These are phyloP conservation scores for Pyralis farinalis DNA, from an alignment of 2,888 invertebrate species.

Conservation along the genomic window DNA sequence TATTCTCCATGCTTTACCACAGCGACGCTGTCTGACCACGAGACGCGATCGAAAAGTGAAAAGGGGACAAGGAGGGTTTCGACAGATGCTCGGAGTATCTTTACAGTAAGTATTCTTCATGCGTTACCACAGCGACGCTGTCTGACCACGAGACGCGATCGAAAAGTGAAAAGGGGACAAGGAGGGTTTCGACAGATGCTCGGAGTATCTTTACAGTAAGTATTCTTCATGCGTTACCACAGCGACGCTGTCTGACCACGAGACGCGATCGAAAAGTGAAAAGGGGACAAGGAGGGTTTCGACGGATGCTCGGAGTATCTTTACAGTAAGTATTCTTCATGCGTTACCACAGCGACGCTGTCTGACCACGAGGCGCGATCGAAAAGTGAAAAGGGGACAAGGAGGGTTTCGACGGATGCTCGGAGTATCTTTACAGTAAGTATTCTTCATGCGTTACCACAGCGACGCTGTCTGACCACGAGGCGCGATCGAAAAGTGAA, in stretches of 20 bases:
- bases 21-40: conserved; percentile 97
- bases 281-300: conserved; percentile 99
- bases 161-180: conserved; percentile 99
- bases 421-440: conserved; percentile 97
- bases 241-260: conserved; percentile 97
- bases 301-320: conserved; percentile 99
- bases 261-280: conserved; percentile 99
- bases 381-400: conserved; percentile 99
- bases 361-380: conserved; percentile 98
- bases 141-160: conserved; percentile 98
- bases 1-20: no score
- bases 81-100: conserved; percentile 99
- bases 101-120: no score
- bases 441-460: no score
- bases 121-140: conserved; percentile 97
- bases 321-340: no score
- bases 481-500: conserved; percentile 99
- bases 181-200: conserved; percentile 98
- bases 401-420: conserved; percentile 98
- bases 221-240: no score
- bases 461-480: conserved; percentile 97
- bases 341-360: conserved; percentile 97
- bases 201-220: conserved; percentile 97
- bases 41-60: conserved; percentile 99
- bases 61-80: conserved; percentile 99